Evolutionary conservation across 2,113 vertebrate genomes (phyloP), one percentile per base, ranked within the genome.

Genomic region (Macrotus californicus): DNA sequence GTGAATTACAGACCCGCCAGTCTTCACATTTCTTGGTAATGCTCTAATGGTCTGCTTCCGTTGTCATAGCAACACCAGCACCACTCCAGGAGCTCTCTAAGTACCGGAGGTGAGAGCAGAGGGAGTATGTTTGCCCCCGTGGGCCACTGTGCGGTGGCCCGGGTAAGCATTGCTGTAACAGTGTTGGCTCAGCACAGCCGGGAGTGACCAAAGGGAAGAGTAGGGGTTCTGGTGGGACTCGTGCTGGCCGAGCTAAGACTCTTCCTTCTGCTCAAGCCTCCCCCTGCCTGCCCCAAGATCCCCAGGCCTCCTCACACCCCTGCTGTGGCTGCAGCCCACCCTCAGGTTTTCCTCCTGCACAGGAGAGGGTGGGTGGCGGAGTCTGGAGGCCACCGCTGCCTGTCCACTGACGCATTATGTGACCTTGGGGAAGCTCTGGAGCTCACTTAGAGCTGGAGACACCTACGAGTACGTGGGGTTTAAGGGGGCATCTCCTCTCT

Each of bases 61-160:
- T 97, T 61, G 18, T 92, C 93, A 92, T 95, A 93, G 85, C 96
- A 96, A 95, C 73, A 73, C 2, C 21, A 72, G 41, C 48, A 79
- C 46, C 39, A 52, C 73, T 85, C 75, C 52, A 12, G 0, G 80
- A 92, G 66, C n/a, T 59, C 85, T 80, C 48, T 10, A 12, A 61
- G 76, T 79, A 89, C 67, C 54, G 72, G 46, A 90, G 59, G 82
- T 91, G 87, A 82, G 88, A 89, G 64, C 76, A 24, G 43, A 52
- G 61, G 76, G 79, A 36, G 5, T 36, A 16, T 48, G 36, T 67
- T 81, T 77, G 87, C 36, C 61, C 64, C n/a, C 0, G 0, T 4
- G 15, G 91, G 86, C 41, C 80, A 3, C 43, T 11, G 7, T 31
- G 21, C 1, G 0, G 39, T 26, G 5, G 66, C 13, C 43, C 24